Conservation (phyloP, 2,797 vertebrate genomes). For the Heterohyrax brucei region DNA sequence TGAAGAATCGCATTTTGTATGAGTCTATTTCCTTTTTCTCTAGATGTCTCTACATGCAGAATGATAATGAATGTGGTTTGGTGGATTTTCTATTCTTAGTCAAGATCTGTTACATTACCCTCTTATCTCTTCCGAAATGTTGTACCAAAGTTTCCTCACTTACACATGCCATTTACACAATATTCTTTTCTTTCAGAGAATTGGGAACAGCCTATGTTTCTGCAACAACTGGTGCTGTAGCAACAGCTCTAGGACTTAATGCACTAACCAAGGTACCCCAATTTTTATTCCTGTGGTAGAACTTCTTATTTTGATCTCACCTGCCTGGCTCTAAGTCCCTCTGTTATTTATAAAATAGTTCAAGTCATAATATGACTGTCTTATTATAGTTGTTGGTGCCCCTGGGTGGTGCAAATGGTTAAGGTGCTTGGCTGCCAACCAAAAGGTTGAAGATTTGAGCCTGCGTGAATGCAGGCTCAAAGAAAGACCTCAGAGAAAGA, state of each 20-base stretch:
- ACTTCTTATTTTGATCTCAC: background rate
- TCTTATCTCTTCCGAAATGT: background rate
- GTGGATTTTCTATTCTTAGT: background rate
- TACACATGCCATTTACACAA: accelerated
- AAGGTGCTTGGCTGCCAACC: background rate
- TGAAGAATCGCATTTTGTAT: background rate
- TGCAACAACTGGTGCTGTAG: conserved; percentile 97
- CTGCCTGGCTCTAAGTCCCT: background rate
- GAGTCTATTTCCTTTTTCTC: background rate
- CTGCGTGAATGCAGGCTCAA: background rate
- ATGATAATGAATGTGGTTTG: background rate
- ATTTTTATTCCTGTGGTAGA: background rate
- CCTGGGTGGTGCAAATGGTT: background rate
- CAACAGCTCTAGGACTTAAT: conserved; percentile 98
- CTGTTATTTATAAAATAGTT: background rate
- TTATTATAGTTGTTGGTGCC: background rate
- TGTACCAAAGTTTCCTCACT: accelerated
- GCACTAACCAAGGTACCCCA: conserved; percentile 96
- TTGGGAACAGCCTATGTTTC: conserved; percentile 98
- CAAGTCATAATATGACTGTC: background rate
- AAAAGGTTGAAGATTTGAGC: background rate
- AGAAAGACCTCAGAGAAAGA: background rate
- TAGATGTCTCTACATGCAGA: accelerated
- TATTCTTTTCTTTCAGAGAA: conserved; percentile 93
- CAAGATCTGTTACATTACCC: accelerated